These are phyloP conservation scores for Acleris emargana DNA, from an alignment of 2,888 invertebrate genomes.

Conservation along the genomic window DNA sequence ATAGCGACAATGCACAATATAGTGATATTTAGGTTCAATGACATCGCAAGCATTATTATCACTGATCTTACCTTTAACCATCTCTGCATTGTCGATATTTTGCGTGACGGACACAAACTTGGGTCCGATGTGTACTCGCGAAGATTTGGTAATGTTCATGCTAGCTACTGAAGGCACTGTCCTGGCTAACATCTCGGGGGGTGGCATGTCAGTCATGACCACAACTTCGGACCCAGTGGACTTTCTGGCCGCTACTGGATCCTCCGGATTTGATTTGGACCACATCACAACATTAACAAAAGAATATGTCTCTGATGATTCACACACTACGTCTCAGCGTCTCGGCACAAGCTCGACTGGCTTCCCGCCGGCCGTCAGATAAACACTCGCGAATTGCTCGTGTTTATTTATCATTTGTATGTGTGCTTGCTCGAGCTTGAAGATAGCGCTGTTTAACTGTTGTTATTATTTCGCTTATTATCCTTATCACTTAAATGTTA, in stretches of 20 bases:
- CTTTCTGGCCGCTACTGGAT: slow-evolving; percentile 42
- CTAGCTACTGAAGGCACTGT: slow-evolving; percentile 54
- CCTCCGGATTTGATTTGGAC: slow-evolving; percentile 46
- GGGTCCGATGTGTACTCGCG: slow-evolving; percentile 68
- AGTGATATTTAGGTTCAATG: background rate
- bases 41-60: background rate
- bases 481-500: too few species aligned
- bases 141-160: slow-evolving; percentile 64
- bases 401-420: too few species aligned
- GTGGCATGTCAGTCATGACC: slow-evolving; percentile 50
- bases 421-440: too few species aligned
- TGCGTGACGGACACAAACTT: slow-evolving; percentile 70
- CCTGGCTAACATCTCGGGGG: slow-evolving; percentile 44
- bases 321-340: slow-evolving; percentile 51
- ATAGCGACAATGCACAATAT: too few species aligned
- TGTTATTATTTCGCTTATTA: too few species aligned
- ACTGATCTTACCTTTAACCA: slow-evolving; percentile 67
- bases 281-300: slow-evolving; percentile 50
- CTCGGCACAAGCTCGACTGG: slow-evolving; percentile 54
- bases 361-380: too few species aligned
- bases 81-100: slow-evolving; percentile 68
- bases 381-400: too few species aligned
- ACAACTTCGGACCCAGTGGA: slow-evolving; percentile 54
- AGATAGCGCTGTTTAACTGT: too few species aligned
- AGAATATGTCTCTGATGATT: slow-evolving; percentile 37